Evolutionary conservation across 2,113 vertebrate genomes (phyloP).

Genomic region (Gila orcuttii): DNA sequence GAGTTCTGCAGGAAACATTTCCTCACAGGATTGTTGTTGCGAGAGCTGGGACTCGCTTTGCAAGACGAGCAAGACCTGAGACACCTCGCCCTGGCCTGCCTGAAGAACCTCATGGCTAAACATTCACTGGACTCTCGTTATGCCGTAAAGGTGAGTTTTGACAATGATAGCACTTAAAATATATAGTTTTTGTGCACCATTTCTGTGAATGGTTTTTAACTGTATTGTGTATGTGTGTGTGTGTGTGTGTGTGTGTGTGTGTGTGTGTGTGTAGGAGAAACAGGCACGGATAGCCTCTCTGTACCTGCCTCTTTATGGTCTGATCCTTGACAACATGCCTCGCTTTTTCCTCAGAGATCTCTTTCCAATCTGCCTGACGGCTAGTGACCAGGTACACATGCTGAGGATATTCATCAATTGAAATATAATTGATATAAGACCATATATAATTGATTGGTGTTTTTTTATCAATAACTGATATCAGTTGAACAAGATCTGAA

Average conservation of each 20-base stretch:
- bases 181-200: background rate
- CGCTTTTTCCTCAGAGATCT: constrained; percentile 95
- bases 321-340: constrained; percentile 98
- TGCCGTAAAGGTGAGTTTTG: constrained; percentile 79
- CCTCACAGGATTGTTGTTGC: constrained; percentile 89
- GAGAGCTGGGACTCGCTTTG: constrained; percentile 93
- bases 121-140: constrained; percentile 96
- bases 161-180: background rate
- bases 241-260: constrained; percentile 28
- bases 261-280: constrained; percentile 79
- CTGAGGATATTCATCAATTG: background rate
- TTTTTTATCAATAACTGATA: background rate
- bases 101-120: constrained; percentile 97
- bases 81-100: constrained; percentile 90
- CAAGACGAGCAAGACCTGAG: constrained; percentile 96
- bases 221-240: constrained; percentile 16
- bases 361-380: constrained; percentile 89
- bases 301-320: constrained; percentile 95
- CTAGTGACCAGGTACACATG: constrained; percentile 87
- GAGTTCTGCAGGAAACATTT: constrained; percentile 98
- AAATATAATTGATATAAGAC: background rate
- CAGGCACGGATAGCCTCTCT: constrained; percentile 92
- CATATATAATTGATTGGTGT: too few relatives aligned
- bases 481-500: background rate
- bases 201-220: background rate